Base-by-base conservation (phyloP, 1,140 invertebrate genomes). In the Drosophila equinoxialis region DNA sequence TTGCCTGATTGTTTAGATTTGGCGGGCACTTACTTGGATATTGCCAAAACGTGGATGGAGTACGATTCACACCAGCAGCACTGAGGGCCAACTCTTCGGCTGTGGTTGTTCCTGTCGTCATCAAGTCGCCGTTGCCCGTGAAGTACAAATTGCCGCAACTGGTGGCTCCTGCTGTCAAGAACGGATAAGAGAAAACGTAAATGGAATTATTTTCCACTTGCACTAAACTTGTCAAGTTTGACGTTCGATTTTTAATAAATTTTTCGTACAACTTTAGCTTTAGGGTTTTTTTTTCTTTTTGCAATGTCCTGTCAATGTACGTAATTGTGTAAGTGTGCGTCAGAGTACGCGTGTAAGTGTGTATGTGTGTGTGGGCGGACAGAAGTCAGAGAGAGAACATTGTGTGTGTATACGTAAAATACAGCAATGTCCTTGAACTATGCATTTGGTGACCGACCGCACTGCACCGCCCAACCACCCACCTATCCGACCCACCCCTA, bases 41-140 rank as follows among this genome's bases (percentile, higher is more conserved):
- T 92, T 95, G 94, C 95, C 94, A 95, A 85, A 96, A 93, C 72
- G 95, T 94, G 65, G 95, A 94, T 79, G 95, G 91, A n/a, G 91
- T 79, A 3, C 91, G 73, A 60, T 82, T 92, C 13, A 90, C 78
- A 17, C 81, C 74, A 13, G 81, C 81, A 14, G 81, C 81, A 62
- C 81, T 85, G 2, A 92, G 65, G 33, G 86, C 90, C 48, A 91
- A 71, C 55, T 91, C 91, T 66, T 92, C 91, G 23, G 90, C 90
- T 8, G 83, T 90, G 48, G 90, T 75, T 1, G 76, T 79, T 64
- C 86, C 84, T 39, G 83, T 90, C 26, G 90, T 85, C 86, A 91
- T 91, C 81, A 91, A 74, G 63, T 91, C 90, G 59, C 83, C 90
- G 84, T 90, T 91, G 58, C 90, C 90, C 20, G 90, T 91, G 11